These are phyloP conservation scores for Harpia harpyja DNA, from an alignment of 2,797 vertebrate species.

Conservation along the genomic window DNA sequence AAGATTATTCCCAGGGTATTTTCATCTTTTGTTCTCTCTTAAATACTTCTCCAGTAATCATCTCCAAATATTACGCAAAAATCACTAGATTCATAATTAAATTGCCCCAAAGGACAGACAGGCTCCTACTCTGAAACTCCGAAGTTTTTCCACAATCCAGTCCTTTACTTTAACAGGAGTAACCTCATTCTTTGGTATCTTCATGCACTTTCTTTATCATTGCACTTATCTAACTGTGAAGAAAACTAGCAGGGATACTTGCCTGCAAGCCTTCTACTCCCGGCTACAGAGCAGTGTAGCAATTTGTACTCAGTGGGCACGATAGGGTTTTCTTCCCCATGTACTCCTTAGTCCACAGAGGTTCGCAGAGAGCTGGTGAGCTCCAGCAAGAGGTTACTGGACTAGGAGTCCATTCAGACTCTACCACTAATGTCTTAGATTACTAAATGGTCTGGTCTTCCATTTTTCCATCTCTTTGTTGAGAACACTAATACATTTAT, in stretches of 20 bases:
- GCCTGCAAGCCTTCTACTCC: neutral
- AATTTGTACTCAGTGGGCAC: neutral
- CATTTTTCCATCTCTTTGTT: neutral
- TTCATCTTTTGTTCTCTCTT: neutral
- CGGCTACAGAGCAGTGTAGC: neutral
- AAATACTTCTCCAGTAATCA: neutral
- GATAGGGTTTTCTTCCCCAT: neutral
- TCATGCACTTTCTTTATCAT: neutral
- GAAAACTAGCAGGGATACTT: neutral
- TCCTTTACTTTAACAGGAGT: neutral
- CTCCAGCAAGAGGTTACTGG: neutral
- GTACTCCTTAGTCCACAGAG: neutral
- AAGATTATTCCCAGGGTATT: neutral
- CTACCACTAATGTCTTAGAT: neutral
- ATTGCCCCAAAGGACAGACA: neutral
- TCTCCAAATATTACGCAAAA: neutral
- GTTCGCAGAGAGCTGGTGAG: neutral
- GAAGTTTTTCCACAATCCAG: neutral
- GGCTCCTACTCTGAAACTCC: neutral
- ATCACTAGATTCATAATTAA: neutral
- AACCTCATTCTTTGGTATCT: neutral
- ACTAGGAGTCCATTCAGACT: neutral
- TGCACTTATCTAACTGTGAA: neutral
- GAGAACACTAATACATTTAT: neutral
- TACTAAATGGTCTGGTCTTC: neutral